These are phyloP conservation scores for Onchidella celtica DNA, from an alignment of 2,888 invertebrate genomes.

Conservation along the genomic window DNA sequence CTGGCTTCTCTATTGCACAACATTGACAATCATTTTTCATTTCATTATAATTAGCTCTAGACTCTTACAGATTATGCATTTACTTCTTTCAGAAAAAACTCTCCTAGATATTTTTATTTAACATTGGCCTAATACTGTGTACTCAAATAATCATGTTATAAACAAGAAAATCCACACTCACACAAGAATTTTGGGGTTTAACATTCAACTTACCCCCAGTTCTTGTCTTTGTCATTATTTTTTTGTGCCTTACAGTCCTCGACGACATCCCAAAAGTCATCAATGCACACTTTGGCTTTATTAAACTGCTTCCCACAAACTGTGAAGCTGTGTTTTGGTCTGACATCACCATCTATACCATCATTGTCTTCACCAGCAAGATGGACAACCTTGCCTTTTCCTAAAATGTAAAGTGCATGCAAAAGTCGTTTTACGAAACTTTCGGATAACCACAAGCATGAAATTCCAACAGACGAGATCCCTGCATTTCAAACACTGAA, in stretches of 20 bases:
- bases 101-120: neutral
- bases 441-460: no score
- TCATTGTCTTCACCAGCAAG: constrained; percentile 58
- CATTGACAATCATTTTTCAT: no score
- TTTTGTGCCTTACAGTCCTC: constrained; percentile 50
- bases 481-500: no score
- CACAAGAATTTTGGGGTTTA: neutral
- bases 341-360: constrained; percentile 45
- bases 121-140: neutral
- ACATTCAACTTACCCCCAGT: constrained; percentile 49
- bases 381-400: constrained; percentile 54
- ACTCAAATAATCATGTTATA: neutral
- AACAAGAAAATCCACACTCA: neutral
- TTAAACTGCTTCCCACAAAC: constrained; percentile 53
- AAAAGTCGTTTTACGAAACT: no score
- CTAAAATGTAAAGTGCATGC: constrained; percentile 37
- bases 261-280: constrained; percentile 56
- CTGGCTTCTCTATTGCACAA: no score
- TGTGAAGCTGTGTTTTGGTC: constrained; percentile 51
- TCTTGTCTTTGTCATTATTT: constrained; percentile 57
- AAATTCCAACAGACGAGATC: no score
- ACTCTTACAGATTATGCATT: no score
- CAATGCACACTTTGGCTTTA: constrained; percentile 56
- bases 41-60: no score
- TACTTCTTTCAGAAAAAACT: no score